Evolutionary conservation across 2,797 vertebrate genomes (phyloP), one percentile per base, ranked within the genome.

Genomic region (Sciurus carolinensis): DNA sequence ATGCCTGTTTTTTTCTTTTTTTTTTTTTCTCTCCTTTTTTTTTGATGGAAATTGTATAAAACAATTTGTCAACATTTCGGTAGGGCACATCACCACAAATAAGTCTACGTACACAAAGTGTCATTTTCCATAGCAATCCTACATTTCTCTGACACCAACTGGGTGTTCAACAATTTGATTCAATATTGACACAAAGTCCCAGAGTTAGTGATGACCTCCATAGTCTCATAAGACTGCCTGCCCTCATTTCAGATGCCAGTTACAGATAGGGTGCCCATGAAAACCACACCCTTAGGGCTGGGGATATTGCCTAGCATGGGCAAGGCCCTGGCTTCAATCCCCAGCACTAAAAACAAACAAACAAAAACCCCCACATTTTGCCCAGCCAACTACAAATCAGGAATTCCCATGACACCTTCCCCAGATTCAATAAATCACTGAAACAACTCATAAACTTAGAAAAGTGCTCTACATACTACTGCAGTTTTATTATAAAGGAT

Each of bases 51-150:
- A 30, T 36, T n/a, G 6, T 36, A 36, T 89, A 82, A 88, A n/a
- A 76, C 36, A 88, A 83, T 39, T 75, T 30, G 54, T n/a, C 76
- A 80, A 79, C 57, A 93, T 69, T 93, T 71, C n/a, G 86, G 33
- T 84, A 66, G 90, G 17, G 18, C 57, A 86, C 39, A 71, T 59
- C 67, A 66, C 50, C 64, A 47, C 33, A 59, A 71, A 59, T 79
- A 54, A 77, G 17, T 79, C 39, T 76, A 42, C 76, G 36, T 39
- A 66, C 18, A 42, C 80, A 72, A 76, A 33, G 12, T 66, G 28
- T 54, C 13, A 52, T 84, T 84, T 84, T 75, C 52, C 57, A 91
- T 26, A 82, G 14, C n/a, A 50, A 39, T 39, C 36, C 54, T 66
- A 72, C 13, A 75, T 4, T 64, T 47, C 42, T 87, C 66, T 71